Evolutionary conservation across 2,113 vertebrate genomes (phyloP), one percentile per base, ranked within the genome.

Genomic region (Phyllopteryx taeniolatus): DNA sequence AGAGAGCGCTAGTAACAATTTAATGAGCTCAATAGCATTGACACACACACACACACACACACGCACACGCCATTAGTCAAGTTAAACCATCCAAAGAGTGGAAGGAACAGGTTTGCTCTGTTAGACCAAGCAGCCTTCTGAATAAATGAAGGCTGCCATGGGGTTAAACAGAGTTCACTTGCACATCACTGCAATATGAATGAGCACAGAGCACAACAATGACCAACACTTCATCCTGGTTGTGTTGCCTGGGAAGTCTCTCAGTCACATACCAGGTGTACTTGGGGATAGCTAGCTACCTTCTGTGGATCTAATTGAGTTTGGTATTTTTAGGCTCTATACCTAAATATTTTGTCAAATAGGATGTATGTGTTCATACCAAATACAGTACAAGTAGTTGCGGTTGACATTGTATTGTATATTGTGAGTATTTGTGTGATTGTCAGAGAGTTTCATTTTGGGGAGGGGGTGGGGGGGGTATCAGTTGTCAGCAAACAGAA

Each of bases 31-130:
- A 72, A 70, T 61, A 68, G 78, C 76, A 79, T 76, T 85, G 59
- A 70, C 73, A 63, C 67, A 60, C 46, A 83, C 71, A 67, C 69
- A 70, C 47, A 80, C 76, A 74, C 27, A 72, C 35, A 67, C 64
- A 27, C 60, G 43, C 42, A 17, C 39, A 64, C 5, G 6, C 42
- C 5, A 11, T 13, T 42, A 63, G 35, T 63, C 54, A 65, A 35
- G 62, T 56, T 63, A 81, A 78, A 75, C 11, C 11, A 70, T 76
- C 65, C 73, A 79, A 56, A 72, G 71, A 78, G 76, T 60, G 76
- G 39, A 66, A 79, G 79, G 80, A 91, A 87, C 86, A 78, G 83
- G 88, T 89, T 87, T 57, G 71, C 78, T 79, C 79, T 76, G 79
- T 82, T 78, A 69, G 77, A 61, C 74, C 74, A 67, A 73, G 74